phyloP scores from a whole-genome alignment of 1,140 invertebrate genomes.

The Drosophila miranda region DNA sequence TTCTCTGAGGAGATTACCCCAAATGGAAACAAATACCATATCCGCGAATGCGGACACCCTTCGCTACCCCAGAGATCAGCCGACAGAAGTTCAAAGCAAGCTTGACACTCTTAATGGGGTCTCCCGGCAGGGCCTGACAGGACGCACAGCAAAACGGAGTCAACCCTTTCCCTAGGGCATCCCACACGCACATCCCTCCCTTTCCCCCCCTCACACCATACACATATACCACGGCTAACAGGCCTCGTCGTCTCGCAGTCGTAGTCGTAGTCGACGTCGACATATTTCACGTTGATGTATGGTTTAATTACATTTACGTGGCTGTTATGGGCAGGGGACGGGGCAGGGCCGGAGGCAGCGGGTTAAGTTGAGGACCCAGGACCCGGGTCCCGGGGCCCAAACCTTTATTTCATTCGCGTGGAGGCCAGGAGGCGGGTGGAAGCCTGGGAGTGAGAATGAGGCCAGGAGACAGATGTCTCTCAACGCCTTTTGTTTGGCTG shows the following conservation, averaged over 20 bases:
- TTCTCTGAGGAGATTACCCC: too few relatives aligned
- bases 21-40: too few relatives aligned
- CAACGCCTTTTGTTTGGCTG: constrained; percentile 70
- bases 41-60: too few relatives aligned
- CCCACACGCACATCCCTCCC: constrained; percentile 15
- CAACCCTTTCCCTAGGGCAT: constrained; percentile 6
- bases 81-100: too few relatives aligned
- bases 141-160: too few relatives aligned
- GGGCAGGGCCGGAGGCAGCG: not conserved
- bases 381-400: not conserved
- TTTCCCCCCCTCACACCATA: not conserved
- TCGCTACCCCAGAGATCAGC: too few relatives aligned
- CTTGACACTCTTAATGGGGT: too few relatives aligned
- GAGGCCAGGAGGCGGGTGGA: too few relatives aligned
- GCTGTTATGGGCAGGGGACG: constrained; percentile 43
- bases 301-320: constrained; percentile 81
- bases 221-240: constrained; percentile 1
- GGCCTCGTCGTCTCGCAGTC: constrained; percentile 15
- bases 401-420: too few relatives aligned
- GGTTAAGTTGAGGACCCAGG: constrained; percentile 17
- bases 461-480: constrained; percentile 60
- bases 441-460: not conserved
- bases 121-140: too few relatives aligned
- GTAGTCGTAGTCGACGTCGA: constrained; percentile 44
- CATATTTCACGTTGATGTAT: constrained; percentile 81